phyloP scores from a whole-genome alignment of 2,113 vertebrate species.

The Cavia aperea region DNA sequence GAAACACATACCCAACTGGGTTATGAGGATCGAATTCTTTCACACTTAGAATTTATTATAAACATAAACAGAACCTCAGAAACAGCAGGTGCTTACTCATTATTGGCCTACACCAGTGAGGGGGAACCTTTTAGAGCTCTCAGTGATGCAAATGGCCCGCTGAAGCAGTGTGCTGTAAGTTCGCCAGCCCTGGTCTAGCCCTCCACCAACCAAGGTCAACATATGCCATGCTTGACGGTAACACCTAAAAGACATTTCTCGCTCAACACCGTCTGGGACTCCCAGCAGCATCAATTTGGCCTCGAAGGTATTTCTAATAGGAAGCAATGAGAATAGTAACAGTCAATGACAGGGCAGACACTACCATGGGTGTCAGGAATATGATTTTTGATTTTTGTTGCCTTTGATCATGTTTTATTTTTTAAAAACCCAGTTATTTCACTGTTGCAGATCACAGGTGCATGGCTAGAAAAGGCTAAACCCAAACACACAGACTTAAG shows the following conservation, averaged over 20 bases:
- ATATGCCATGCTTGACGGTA: background rate
- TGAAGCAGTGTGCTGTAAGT: background rate
- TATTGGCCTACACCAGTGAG: background rate
- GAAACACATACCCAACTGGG: background rate
- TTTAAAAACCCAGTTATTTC: background rate
- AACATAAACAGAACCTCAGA: background rate
- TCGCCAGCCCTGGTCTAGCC: background rate
- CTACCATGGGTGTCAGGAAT: background rate
- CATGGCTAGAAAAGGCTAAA: background rate
- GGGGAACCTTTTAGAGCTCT: background rate
- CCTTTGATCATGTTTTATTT: background rate
- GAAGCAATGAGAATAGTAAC: background rate
- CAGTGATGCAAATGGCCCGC: background rate
- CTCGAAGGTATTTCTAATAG: background rate
- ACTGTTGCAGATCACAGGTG: rapidly evolving
- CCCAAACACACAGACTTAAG: background rate
- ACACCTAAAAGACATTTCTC: background rate
- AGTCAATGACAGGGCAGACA: background rate
- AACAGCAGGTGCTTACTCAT: background rate
- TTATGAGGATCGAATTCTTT: background rate
- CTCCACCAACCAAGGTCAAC: background rate
- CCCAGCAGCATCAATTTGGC: background rate
- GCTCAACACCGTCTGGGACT: background rate
- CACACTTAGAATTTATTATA: background rate
- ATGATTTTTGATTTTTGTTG: background rate